Evolutionary conservation across 2,888 invertebrate genomes (phyloP).

Genomic region (Phaedon cochleariae): DNA sequence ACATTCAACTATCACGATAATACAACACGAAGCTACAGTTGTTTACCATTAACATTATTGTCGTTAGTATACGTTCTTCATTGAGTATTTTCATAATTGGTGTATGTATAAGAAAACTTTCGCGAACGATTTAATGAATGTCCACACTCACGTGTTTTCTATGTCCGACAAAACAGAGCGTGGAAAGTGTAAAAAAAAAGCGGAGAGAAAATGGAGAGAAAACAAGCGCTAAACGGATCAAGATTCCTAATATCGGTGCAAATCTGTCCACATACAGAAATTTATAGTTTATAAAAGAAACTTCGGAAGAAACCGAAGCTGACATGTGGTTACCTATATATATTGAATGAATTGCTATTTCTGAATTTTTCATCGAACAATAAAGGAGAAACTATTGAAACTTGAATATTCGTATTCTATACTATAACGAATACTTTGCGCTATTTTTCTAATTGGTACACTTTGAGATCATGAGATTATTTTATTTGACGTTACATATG

Average conservation of each 20-base stretch:
- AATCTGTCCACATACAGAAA: conserved; percentile 22
- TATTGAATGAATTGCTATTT: too few relatives aligned
- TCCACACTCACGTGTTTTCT: conserved; percentile 27
- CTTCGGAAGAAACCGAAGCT: conserved; percentile 15
- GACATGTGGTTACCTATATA: not conserved
- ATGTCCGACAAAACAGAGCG: conserved; percentile 44
- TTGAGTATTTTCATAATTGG: not conserved
- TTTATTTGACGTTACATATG: too few relatives aligned
- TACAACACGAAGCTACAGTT: not conserved
- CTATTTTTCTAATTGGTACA: too few relatives aligned
- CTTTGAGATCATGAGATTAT: too few relatives aligned
- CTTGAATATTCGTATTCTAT: too few relatives aligned
- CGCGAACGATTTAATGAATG: conserved; percentile 28
- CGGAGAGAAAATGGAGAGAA: conserved; percentile 32
- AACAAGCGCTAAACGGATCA: conserved; percentile 30
- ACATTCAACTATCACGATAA: not conserved
- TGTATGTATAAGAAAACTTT: conserved; percentile 21
- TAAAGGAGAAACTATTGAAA: too few relatives aligned
- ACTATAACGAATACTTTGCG: too few relatives aligned
- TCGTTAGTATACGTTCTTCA: not conserved
- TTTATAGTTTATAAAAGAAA: not conserved
- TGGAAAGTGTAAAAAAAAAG: conserved; percentile 42
- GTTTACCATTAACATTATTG: not conserved
- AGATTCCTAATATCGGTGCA: conserved; percentile 32
- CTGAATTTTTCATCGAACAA: too few relatives aligned